Base-by-base conservation (phyloP, 2,797 vertebrate species). In the Aulostomus chinensis region DNA sequence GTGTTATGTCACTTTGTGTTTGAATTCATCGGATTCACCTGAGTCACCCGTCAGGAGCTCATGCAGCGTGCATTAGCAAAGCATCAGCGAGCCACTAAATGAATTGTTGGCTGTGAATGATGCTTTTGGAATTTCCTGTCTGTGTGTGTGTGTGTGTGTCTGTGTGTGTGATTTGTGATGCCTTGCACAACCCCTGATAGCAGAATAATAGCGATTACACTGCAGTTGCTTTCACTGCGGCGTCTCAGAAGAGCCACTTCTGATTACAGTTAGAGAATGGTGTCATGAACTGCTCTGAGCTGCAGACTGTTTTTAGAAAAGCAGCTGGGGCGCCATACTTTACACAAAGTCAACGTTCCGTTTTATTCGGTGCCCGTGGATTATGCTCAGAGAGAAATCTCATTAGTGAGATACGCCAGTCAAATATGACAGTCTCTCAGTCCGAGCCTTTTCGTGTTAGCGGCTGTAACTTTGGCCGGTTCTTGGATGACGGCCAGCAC, bases 401-500 rank as follows among this genome's bases (percentile, higher is more conserved):
- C 66, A 68, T 84, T 79, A 69, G 64, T 45, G 54, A 62, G 57
- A 58, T 51, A 25, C 45, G 60, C 66, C 74, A 58, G 68, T 83
- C 75, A 71, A 52, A 73, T 48, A 50, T 68, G 62, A 73, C 76
- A 63, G 35, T 46, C 65, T 66, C 53, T 63, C 42, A 52, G 61
- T 73, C 59, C 45, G 61, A 79, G 64, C 52, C 4, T 61, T 75
- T 74, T 61, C 30, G 5, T 69, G 55, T 59, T 30, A 58, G 46
- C 54, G 40, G 57, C 73, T 59, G 58, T 29, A 46, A 79, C 45
- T 74, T 63, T 57, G 61, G 59, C 64, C 42, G 25, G 45, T 68
- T 49, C 9, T 41, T 86, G 89, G 83, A 60, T n/a, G 45, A 14
- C 47, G 33, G 79, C 81, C 88, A 90, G 68, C 41, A 73, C 73